Evolutionary conservation across 2,113 vertebrate species (phyloP).

Genomic region (Leiothrix lutea): DNA sequence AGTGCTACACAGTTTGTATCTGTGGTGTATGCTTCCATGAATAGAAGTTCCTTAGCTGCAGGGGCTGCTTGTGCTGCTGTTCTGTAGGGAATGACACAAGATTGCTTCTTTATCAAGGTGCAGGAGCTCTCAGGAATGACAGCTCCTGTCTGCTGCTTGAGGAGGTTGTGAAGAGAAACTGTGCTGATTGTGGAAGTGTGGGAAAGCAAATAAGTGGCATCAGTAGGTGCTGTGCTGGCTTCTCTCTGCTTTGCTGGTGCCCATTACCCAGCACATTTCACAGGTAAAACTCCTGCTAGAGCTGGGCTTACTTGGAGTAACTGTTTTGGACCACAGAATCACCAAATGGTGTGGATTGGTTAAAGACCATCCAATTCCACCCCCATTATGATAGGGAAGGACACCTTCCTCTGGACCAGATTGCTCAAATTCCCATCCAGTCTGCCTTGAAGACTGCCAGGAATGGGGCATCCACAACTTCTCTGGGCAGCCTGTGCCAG

Average conservation of each 20-base stretch:
- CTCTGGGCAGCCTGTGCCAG: background rate
- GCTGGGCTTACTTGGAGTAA: background rate
- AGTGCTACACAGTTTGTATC: background rate
- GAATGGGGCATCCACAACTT: background rate
- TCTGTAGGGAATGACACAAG: background rate
- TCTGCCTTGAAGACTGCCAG: background rate
- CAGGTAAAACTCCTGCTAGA: background rate
- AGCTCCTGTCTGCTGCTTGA: background rate
- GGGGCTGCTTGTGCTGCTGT: background rate
- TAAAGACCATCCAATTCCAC: background rate
- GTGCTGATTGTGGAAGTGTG: background rate
- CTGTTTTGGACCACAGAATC: background rate
- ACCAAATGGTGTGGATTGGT: background rate
- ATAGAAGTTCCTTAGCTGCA: background rate
- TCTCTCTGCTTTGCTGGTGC: background rate
- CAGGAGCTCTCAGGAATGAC: background rate
- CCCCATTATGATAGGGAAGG: rapidly evolving
- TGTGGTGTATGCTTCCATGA: rapidly evolving
- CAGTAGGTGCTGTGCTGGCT: background rate
- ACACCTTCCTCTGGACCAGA: background rate
- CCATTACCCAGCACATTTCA: rapidly evolving
- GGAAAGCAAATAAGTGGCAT: background rate
- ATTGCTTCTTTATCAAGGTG: background rate
- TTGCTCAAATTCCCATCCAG: background rate
- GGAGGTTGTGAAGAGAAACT: background rate